phyloP scores from a whole-genome alignment of 1,140 invertebrate species.

The Hyles euphorbiae region DNA sequence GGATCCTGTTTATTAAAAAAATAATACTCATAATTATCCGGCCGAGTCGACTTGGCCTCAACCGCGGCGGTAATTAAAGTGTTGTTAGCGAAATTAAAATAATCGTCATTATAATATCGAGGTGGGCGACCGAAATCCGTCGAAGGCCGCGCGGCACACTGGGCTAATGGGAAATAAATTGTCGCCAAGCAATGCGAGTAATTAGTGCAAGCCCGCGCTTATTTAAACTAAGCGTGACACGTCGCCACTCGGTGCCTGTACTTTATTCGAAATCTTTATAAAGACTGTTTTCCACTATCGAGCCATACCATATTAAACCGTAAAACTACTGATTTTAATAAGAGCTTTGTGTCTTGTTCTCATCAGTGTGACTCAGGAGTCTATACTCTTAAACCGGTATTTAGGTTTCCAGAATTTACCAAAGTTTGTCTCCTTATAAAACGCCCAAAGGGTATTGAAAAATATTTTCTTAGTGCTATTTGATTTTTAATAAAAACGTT shows the following conservation, averaged over 20 bases:
- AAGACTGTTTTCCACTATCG: slow-evolving; percentile 33
- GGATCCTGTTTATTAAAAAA: neutral
- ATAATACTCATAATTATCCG: slow-evolving; percentile 27
- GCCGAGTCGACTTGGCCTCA: slow-evolving; percentile 34
- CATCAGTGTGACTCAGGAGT: no score
- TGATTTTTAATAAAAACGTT: no score
- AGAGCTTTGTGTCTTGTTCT: no score
- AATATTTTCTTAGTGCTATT: no score
- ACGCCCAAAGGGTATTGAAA: no score
- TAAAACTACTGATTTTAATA: no score
- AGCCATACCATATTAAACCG: neutral
- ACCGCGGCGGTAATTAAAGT: slow-evolving; percentile 58
- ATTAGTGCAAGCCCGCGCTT: slow-evolving; percentile 58
- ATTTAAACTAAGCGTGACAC: slow-evolving; percentile 64
- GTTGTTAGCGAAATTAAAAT: slow-evolving; percentile 71
- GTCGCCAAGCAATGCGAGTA: slow-evolving; percentile 57
- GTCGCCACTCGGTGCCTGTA: slow-evolving; percentile 14
- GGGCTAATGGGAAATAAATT: slow-evolving; percentile 71
- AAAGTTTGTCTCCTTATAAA: no score
- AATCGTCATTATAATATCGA: slow-evolving; percentile 51
- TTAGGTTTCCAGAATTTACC: no score
- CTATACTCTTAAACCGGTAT: no score
- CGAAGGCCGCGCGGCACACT: slow-evolving; percentile 42
- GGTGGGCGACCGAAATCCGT: slow-evolving; percentile 60
- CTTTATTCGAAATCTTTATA: slow-evolving; percentile 50